Evolutionary conservation across 2,113 vertebrate species (phyloP), one percentile per base, ranked within the genome.

Genomic region (Excalfactoria chinensis): DNA sequence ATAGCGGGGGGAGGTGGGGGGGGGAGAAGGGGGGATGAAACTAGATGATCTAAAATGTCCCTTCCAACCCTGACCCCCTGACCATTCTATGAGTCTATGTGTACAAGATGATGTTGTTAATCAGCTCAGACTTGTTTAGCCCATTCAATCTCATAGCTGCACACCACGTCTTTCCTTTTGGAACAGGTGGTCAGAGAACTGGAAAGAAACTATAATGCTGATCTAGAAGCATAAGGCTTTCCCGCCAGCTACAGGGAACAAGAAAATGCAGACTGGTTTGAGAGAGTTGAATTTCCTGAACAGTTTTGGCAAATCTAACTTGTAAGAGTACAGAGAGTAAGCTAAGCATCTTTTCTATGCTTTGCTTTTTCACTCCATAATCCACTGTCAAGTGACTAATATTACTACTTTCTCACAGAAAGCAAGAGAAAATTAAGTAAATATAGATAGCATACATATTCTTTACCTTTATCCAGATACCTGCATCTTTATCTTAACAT

Each of bases 131-230:
- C 25, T 40, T 26, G 25, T 66, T 49, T 71, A 49, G 23, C 11
- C 22, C 55, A 3, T 71, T 70, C 0, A 0, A 66, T 23, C 8
- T 49, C 59, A 44, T 28, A 80, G 22, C 22, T 60, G 40, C 0
- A 3, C 34, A 59, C 2, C 19, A 55, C 13, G 13, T 70, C 1
- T 1, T 25, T 79, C 13, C 25, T 2, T 30, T 40, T 71, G 32
- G 26, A 80, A 32, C 18, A 56, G 8, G 13, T 44, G 6, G 16
- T 60, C 51, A 71, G 34, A 56, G 32, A 62, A 34, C 28, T 51
- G 25, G 64, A 88, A 67, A 85, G 32, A 3, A 67, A 5, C 19
- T 56, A 3, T 21, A 67, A 46, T 1, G 1, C 23, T 55, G 9
- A 12, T 58, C 12, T 41, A 84, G 28, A 76, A 71, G 53, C 7